phyloP scores from a whole-genome alignment of 2,888 invertebrate genomes.

The Acronicta psi region DNA sequence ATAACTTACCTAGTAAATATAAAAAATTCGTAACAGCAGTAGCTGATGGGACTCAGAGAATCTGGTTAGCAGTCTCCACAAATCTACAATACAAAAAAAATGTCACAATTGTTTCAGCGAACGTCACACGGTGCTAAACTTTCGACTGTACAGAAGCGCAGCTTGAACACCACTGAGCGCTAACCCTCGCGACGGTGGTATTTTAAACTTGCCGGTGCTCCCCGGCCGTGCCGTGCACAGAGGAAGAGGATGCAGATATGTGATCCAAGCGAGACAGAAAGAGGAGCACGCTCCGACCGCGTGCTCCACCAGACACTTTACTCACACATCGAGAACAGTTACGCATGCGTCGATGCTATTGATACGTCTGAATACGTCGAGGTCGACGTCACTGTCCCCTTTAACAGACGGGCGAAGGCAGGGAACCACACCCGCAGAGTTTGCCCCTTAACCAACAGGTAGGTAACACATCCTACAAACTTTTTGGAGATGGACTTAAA shows the following conservation, averaged over 20 bases:
- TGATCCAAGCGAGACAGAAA: constrained; percentile 69
- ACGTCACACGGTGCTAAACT: constrained; percentile 63
- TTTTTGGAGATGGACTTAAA: constrained; percentile 3
- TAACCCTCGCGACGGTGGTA: constrained; percentile 74
- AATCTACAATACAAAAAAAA: constrained; percentile 76
- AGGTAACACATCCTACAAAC: constrained; percentile 22
- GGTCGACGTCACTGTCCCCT: constrained; percentile 80
- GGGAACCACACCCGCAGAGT: constrained; percentile 37
- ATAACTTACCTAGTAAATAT: constrained; percentile 72
- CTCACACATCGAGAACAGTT: constrained; percentile 75
- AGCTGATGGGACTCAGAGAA: constrained; percentile 58
- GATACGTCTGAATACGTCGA: constrained; percentile 75
- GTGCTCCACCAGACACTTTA: constrained; percentile 78
- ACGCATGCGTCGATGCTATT: constrained; percentile 82
- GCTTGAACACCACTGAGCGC: constrained; percentile 83
- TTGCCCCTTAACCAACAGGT: constrained; percentile 34
- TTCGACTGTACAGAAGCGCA: constrained; percentile 71
- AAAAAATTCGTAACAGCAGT: constrained; percentile 63
- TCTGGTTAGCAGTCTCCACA: constrained; percentile 60
- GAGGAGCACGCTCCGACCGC: constrained; percentile 80
- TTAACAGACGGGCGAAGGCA: constrained; percentile 71
- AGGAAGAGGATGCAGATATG: constrained; percentile 70
- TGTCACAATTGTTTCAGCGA: constrained; percentile 70
- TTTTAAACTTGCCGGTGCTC: constrained; percentile 84
- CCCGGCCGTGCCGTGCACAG: constrained; percentile 65